Percentiles rank a stretch among this genome's conserved stretches.
Evolutionary conservation across 2,113 vertebrate species (phyloP).

Genomic region (Podocnemis expansa): DNA sequence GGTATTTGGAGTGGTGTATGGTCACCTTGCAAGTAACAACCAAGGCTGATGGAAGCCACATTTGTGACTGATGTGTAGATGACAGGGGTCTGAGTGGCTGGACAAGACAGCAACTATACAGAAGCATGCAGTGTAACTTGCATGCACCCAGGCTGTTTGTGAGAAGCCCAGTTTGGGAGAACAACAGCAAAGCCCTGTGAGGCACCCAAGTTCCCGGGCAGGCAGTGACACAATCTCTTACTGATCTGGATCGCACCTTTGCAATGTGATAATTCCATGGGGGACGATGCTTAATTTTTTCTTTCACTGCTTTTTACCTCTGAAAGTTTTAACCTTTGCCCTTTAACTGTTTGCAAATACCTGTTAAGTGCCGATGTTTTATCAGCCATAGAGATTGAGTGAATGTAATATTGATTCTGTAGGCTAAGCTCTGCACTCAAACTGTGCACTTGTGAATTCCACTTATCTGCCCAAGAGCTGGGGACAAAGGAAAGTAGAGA

Average conservation of each 20-base stretch:
- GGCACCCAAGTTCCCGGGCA: background rate
- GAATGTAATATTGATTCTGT: background rate
- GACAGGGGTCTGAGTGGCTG: background rate
- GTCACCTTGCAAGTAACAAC: background rate
- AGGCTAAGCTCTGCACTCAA: background rate
- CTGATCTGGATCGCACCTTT: background rate
- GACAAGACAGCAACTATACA: background rate
- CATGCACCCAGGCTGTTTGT: background rate
- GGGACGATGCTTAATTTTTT: background rate
- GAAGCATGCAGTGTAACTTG: background rate
- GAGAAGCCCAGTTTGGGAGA: background rate
- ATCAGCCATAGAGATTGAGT: background rate
- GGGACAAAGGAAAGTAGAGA: background rate
- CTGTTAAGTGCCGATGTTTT: background rate
- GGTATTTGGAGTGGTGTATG: background rate
- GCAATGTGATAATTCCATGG: background rate
- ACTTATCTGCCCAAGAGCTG: background rate
- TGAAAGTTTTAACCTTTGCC: background rate
- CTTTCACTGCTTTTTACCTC: background rate
- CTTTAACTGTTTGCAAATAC: background rate
- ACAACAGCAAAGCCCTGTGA: background rate
- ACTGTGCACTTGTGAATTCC: background rate
- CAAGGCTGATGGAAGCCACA: background rate
- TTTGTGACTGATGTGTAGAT: too few relatives aligned
- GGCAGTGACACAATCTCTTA: background rate